These are phyloP conservation scores for Trichopoda pennipes DNA, from an alignment of 2,888 invertebrate genomes.

Conservation along the genomic window DNA sequence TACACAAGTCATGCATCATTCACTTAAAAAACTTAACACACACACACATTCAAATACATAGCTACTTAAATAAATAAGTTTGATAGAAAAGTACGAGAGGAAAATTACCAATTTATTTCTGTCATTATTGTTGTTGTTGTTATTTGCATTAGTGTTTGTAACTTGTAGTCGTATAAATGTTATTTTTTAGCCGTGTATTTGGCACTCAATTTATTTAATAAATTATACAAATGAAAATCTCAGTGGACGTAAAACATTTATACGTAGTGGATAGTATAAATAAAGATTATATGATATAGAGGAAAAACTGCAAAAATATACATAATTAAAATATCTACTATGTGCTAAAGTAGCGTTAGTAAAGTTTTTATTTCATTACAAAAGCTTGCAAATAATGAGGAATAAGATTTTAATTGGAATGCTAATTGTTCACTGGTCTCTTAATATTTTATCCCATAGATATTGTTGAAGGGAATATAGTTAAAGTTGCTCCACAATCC, in stretches of 20 bases:
- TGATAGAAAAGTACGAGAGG: too few species aligned
- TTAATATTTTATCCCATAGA: too few species aligned
- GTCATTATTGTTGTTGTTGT: neutral
- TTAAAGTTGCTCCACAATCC: too few species aligned
- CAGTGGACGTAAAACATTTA: slow-evolving; percentile 55
- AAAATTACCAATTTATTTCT: neutral
- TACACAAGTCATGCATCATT: slow-evolving; percentile 71
- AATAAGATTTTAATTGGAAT: too few species aligned
- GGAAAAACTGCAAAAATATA: too few species aligned
- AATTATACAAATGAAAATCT: slow-evolving; percentile 58
- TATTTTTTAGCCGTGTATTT: slow-evolving; percentile 57
- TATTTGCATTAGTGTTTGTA: neutral
- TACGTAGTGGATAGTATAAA: neutral
- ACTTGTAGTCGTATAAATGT: slow-evolving; percentile 22
- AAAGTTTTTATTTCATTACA: too few species aligned
- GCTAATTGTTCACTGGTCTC: too few species aligned
- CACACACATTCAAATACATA: neutral
- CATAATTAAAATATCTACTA: too few species aligned
- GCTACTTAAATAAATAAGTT: neutral
- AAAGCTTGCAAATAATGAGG: too few species aligned
- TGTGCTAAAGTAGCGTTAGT: too few species aligned
- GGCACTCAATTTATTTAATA: slow-evolving; percentile 64
- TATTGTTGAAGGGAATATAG: too few species aligned
- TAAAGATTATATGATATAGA: too few species aligned
- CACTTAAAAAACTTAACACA: slow-evolving; percentile 41